These are phyloP conservation scores for Chironomus tentans DNA, from an alignment of 2,888 invertebrate species.

Conservation along the genomic window DNA sequence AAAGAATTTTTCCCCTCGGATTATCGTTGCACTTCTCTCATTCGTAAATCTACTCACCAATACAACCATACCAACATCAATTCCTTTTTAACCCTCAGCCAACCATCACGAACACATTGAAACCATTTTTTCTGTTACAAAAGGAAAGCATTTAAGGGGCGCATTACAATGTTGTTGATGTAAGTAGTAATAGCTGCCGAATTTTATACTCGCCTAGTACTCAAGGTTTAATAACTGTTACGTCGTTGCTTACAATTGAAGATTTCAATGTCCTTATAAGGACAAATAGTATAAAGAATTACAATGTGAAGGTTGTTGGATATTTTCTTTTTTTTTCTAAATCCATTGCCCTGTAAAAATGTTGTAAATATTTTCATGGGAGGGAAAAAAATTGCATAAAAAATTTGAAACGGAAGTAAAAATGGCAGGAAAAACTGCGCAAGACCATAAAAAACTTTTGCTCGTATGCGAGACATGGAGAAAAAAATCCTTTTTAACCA, in stretches of 20 bases:
- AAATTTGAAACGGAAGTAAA: background rate
- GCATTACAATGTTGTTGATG: conserved; percentile 10
- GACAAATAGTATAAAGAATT: background rate
- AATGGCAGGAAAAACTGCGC: background rate
- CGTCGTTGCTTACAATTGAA: conserved; percentile 16
- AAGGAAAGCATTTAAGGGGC: background rate
- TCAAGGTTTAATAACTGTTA: conserved; percentile 24
- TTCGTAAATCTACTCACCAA: background rate
- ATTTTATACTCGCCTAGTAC: conserved; percentile 12
- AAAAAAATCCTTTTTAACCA: background rate
- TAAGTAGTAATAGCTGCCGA: background rate
- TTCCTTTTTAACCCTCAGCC: background rate
- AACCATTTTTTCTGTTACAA: background rate
- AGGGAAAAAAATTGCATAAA: background rate
- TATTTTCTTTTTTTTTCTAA: too few species aligned
- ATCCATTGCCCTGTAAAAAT: background rate
- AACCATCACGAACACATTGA: background rate
- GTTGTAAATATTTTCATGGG: background rate
- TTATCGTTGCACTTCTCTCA: conserved; percentile 1
- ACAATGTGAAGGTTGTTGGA: background rate
- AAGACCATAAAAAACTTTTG: background rate
- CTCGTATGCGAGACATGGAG: too few species aligned
- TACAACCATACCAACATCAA: background rate
- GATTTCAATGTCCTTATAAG: background rate
- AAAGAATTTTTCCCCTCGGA: background rate